These are phyloP conservation scores for Leucoraja erinaceus DNA, from an alignment of 2,113 vertebrate species.

Conservation along the genomic window DNA sequence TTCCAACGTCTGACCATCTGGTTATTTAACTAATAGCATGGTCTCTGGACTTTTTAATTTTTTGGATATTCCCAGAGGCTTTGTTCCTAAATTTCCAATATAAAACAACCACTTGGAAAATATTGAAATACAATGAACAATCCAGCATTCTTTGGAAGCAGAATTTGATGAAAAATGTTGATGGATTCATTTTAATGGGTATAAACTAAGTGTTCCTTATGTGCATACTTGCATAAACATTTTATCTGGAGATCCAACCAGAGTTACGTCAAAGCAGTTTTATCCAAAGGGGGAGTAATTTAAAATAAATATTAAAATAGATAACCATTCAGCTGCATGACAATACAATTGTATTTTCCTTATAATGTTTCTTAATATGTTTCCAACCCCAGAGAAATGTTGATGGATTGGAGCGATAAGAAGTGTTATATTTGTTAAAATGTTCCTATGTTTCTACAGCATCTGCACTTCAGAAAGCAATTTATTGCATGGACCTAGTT, in stretches of 20 bases:
- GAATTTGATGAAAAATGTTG: background rate
- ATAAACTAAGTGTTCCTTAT: background rate
- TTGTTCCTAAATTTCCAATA: background rate
- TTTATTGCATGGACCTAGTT: background rate
- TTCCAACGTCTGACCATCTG: constrained; percentile 7
- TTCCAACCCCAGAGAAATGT: background rate
- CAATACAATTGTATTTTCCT: background rate
- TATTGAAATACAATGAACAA: background rate
- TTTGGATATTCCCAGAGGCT: background rate
- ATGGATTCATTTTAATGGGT: background rate
- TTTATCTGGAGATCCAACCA: constrained; percentile 1
- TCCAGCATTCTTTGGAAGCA: background rate
- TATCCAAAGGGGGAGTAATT: background rate
- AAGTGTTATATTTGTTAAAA: background rate
- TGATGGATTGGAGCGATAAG: background rate
- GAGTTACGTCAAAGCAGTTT: background rate
- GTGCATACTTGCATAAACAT: background rate
- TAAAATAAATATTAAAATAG: background rate
- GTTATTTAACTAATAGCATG: background rate
- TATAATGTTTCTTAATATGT: background rate
- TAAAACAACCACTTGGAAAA: background rate
- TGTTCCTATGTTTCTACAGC: background rate
- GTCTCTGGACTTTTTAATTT: background rate
- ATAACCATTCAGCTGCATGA: background rate
- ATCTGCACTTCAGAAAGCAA: background rate